phyloP scores from a whole-genome alignment of 2,113 vertebrate genomes.

The Aegithalos caudatus region DNA sequence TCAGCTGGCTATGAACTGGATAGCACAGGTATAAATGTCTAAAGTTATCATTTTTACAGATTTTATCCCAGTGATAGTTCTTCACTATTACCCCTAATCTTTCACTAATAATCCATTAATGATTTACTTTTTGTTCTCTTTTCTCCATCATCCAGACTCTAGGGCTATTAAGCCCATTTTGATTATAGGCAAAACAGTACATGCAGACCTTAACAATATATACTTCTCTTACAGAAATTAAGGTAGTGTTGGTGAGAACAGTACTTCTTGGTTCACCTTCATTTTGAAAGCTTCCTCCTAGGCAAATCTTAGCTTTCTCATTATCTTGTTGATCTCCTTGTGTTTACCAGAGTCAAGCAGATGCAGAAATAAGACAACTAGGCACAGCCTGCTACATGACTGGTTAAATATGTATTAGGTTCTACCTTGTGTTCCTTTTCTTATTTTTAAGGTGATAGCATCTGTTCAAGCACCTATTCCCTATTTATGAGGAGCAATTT shows the following conservation, averaged over 20 bases:
- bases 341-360: neutral
- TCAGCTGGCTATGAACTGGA: neutral
- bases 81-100: neutral
- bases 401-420: neutral
- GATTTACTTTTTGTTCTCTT: neutral
- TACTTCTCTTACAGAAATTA: neutral
- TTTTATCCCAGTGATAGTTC: neutral
- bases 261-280: neutral
- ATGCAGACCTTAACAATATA: neutral
- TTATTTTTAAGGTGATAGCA: neutral
- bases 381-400: neutral
- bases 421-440: neutral
- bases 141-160: neutral
- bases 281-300: neutral
- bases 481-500: neutral
- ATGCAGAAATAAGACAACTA: neutral
- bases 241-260: neutral
- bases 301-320: neutral
- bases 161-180: neutral
- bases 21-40: neutral
- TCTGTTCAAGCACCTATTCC: neutral
- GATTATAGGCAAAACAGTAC: neutral
- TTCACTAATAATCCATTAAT: neutral
- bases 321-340: neutral
- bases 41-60: neutral